Evolutionary conservation across 2,888 invertebrate species (phyloP), one percentile per base, ranked within the genome.

Genomic region (Tetragnatha montana): DNA sequence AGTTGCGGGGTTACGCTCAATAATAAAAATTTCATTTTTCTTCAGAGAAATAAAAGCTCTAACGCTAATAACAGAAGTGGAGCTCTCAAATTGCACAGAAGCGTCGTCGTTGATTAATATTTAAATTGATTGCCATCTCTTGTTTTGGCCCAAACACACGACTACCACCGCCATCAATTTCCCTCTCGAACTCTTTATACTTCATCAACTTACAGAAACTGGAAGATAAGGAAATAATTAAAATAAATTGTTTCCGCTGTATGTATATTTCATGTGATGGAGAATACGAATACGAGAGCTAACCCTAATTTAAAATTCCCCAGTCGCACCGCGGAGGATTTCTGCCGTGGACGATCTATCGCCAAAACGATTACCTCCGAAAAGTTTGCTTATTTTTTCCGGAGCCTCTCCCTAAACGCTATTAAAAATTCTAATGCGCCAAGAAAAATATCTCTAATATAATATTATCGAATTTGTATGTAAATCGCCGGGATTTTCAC

Each of bases 401-500:
- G 74, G 75, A 60, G 74, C 73, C 74, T 80, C 60, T 80, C 60
- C 73, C 79, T 21, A 76, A 89, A 84, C 68, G 35, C 89, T 80
- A 89, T 89, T 76, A 89, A 89, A 89, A 89, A 89, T 89, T 89
- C 89, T 75, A 89, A 89, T 89, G 70, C 74, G 10, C 35, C 17
- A 80, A 83, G 85, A 81, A 89, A 89, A 89, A 89, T 85, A 81
- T 89, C 84, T 74, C 89, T 81, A 86, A 84, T 89, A 85, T 88
- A 88, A 80, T 84, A 84, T 89, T 89, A 89, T 89, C 89, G 89
- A 89, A 85, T 89, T 89, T 85, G 89, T 85, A 89, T 89, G 89
- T 76, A 89, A 89, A 89, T 89, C 85, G 75, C 51, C 71, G 14
- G 50, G 81, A 60, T 81, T 76, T 85, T 81, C 81, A 49, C 85